Conservation (phyloP, 2,888 invertebrate species). For the Fragum sueziense region DNA sequence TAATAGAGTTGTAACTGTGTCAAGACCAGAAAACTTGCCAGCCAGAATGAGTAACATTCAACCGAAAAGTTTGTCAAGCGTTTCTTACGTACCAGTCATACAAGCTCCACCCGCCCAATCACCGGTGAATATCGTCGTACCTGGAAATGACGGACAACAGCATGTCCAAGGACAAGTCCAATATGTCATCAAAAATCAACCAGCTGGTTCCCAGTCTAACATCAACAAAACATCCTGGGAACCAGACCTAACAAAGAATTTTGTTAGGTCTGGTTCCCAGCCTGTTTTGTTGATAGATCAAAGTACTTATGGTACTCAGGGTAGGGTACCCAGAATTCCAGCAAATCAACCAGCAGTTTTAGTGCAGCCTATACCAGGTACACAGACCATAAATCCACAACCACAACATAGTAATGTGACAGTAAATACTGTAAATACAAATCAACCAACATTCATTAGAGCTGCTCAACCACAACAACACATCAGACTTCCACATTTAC, state of each 20-base stretch:
- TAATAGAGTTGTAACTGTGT: not conserved
- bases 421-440: not conserved
- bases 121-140: too few relatives aligned
- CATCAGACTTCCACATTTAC: not conserved
- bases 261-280: not conserved
- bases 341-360: not conserved
- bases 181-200: not conserved
- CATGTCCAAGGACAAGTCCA: not conserved
- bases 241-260: not conserved
- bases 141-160: not conserved
- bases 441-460: not conserved
- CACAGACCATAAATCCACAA: not conserved
- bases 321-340: not conserved
- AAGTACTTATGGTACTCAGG: not conserved
- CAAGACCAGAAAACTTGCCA: not conserved
- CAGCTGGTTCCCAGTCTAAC: not conserved
- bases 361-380: not conserved
- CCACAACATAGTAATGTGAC: not conserved
- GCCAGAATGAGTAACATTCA: not conserved
- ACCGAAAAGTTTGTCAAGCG: constrained; percentile 3
- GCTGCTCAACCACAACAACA: not conserved
- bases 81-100: constrained; percentile 12
- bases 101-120: not conserved
- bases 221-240: not conserved
- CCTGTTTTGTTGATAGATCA: constrained; percentile 8